phyloP scores from a whole-genome alignment of 2,888 invertebrate species.

The Therioaphis trifolii region DNA sequence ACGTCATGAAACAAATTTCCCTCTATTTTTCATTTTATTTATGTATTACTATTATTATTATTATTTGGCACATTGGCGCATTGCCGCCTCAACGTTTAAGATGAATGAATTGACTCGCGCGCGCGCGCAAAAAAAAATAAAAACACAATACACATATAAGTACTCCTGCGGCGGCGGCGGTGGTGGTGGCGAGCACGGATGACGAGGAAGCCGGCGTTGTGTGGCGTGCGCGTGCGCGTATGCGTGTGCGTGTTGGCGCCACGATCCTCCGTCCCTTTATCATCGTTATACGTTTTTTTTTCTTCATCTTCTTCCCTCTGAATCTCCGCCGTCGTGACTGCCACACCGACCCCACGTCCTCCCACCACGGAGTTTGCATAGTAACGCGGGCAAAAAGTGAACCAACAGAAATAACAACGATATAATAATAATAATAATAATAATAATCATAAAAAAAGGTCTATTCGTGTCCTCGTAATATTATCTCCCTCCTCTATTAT shows the following conservation, averaged over 20 bases:
- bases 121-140: neutral
- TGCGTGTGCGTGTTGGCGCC: constrained; percentile 54
- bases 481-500: neutral
- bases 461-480: neutral
- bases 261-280: constrained; percentile 50
- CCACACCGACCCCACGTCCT: neutral
- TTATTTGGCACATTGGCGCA: no score
- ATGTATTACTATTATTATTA: neutral
- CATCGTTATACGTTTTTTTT: constrained; percentile 19
- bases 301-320: neutral
- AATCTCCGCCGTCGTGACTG: neutral
- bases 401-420: neutral
- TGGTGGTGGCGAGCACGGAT: neutral
- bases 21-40: constrained; percentile 3
- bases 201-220: no score
- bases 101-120: constrained; percentile 23
- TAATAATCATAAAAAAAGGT: neutral
- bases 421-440: neutral
- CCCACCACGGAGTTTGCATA: neutral
- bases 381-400: neutral
- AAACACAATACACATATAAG: no score
- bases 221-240: neutral
- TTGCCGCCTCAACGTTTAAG: neutral
- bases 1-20: no score
- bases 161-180: neutral